These are phyloP conservation scores for Dione vanillae DNA, from an alignment of 2,888 invertebrate genomes.

Conservation along the genomic window DNA sequence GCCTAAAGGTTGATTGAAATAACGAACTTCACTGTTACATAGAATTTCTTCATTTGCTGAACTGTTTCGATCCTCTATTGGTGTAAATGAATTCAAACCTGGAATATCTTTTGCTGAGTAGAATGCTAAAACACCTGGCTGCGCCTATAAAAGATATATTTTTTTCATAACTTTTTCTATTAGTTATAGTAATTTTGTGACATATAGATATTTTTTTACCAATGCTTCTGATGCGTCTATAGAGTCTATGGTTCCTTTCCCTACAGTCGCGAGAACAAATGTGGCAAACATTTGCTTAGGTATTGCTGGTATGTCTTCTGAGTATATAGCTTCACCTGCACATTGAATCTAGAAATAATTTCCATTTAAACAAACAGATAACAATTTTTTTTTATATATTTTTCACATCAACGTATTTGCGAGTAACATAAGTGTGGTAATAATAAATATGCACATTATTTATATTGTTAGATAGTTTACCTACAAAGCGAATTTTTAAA, in stretches of 20 bases:
- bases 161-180: neutral
- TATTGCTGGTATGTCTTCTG: slow-evolving; percentile 84
- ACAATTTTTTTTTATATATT: no score
- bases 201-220: slow-evolving; percentile 66
- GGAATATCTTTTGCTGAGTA: slow-evolving; percentile 87
- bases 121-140: slow-evolving; percentile 87
- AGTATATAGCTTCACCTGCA: slow-evolving; percentile 87
- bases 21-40: slow-evolving; percentile 80
- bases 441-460: no score
- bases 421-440: no score
- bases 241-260: slow-evolving; percentile 80
- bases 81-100: slow-evolving; percentile 84
- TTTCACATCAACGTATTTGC: no score
- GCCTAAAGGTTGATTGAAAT: slow-evolving; percentile 88
- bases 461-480: no score
- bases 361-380: no score
- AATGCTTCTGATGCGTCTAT: slow-evolving; percentile 85
- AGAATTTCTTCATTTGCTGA: slow-evolving; percentile 74
- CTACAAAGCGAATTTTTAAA: neutral
- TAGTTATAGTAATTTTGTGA: neutral
- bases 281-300: slow-evolving; percentile 87
- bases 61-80: slow-evolving; percentile 7
- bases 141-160: slow-evolving; percentile 69
- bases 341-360: slow-evolving; percentile 76
- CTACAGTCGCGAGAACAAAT: slow-evolving; percentile 82